phyloP scores from a whole-genome alignment of 2,113 vertebrate species.

The Falcunculus frontatus region DNA sequence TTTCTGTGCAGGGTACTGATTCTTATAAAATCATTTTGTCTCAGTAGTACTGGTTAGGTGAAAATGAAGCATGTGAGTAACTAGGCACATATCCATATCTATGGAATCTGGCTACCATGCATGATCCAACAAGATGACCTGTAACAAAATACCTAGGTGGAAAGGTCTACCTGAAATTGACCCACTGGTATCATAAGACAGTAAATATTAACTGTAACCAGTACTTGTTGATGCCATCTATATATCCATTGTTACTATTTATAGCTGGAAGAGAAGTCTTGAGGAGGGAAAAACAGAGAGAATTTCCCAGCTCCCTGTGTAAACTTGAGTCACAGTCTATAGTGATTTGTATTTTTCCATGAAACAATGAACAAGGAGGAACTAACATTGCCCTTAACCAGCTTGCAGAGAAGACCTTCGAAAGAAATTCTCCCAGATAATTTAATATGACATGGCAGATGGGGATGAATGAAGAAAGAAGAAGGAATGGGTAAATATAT shows the following conservation, averaged over 20 bases:
- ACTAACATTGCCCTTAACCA: conserved; percentile 13
- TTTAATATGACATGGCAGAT: not conserved
- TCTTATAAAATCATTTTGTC: not conserved
- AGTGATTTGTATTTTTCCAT: not conserved
- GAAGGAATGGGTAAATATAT: not conserved
- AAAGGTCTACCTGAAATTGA: conserved; percentile 50
- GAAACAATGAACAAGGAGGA: conserved; percentile 7
- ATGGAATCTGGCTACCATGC: not conserved
- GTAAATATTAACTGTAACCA: not conserved
- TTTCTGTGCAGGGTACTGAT: not conserved
- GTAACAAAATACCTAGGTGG: conserved; percentile 19
- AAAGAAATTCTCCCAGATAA: not conserved
- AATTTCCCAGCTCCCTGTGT: not conserved
- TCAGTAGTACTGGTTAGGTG: not conserved
- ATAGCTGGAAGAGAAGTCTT: not conserved
- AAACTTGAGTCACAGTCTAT: not conserved
- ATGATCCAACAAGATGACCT: conserved; percentile 19
- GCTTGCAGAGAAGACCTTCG: not conserved
- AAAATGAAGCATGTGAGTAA: not conserved
- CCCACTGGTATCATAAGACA: not conserved
- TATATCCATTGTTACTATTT: not conserved
- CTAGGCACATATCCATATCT: not conserved
- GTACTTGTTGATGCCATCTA: not conserved
- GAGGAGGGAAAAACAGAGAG: not conserved
- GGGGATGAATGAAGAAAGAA: not conserved